These are phyloP conservation scores for Ecliptopera silaceata DNA, from an alignment of 2,888 invertebrate genomes.

Conservation along the genomic window DNA sequence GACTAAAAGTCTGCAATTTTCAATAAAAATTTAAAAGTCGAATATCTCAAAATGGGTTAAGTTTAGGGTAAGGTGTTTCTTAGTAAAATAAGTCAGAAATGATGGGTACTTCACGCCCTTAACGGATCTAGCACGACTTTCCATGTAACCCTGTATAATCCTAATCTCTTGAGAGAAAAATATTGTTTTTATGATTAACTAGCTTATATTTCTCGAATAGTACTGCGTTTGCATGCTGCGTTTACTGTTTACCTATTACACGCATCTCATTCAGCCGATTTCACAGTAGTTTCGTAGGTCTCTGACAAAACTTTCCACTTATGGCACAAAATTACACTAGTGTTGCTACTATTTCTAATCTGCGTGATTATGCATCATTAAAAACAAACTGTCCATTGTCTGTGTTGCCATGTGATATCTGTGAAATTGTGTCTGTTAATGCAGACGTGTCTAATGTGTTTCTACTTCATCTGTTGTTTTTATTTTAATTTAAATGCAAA, in stretches of 20 bases:
- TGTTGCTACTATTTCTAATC: conserved; percentile 7
- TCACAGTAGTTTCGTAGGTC: neutral
- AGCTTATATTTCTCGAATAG: neutral
- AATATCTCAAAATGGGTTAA: too few species aligned
- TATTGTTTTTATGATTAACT: too few species aligned
- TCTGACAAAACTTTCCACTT: neutral
- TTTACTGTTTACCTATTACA: neutral
- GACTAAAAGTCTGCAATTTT: too few species aligned
- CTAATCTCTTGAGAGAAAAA: too few species aligned
- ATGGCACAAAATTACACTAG: conserved; percentile 24
- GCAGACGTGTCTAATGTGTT: conserved; percentile 33
- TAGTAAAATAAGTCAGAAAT: too few species aligned
- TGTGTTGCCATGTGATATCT: conserved; percentile 40
- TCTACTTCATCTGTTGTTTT: conserved; percentile 21
- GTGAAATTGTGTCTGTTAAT: conserved; percentile 15
- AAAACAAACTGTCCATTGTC: conserved; percentile 45
- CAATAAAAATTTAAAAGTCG: too few species aligned
- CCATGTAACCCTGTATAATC: too few species aligned
- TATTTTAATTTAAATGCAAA: conserved; percentile 15
- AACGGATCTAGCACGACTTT: too few species aligned
- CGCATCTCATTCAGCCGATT: neutral
- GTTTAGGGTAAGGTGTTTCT: too few species aligned
- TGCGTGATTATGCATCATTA: conserved; percentile 44
- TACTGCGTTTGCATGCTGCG: neutral
- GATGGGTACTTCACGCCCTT: too few species aligned